Conservation (phyloP, 2,113 vertebrate species). For the Uropsilus gracilis region DNA sequence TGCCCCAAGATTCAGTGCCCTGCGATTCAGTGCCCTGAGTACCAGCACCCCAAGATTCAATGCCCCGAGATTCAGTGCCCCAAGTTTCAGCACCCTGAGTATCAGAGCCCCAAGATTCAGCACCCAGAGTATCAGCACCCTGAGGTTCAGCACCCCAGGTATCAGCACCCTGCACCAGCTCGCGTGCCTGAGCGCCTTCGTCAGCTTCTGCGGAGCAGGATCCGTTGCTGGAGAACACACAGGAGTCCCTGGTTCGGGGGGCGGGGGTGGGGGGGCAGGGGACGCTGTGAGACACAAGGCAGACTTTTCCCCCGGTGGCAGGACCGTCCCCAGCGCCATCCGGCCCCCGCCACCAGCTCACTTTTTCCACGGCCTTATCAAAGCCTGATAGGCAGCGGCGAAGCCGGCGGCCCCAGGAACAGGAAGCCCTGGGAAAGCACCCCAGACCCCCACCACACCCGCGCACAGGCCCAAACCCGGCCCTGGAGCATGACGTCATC, state of each 20-base stretch:
- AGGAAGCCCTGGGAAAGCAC: constrained; percentile 64
- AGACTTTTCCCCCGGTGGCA: constrained; percentile 79
- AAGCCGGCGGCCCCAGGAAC: constrained; percentile 60
- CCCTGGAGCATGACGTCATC: constrained; percentile 19
- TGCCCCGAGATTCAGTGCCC: too few relatives aligned
- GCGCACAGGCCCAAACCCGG: neutral
- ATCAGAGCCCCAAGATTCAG: too few relatives aligned
- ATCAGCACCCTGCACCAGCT: too few relatives aligned
- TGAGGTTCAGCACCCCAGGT: too few relatives aligned
- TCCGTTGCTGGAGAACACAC: constrained; percentile 82
- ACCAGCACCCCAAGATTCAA: too few relatives aligned
- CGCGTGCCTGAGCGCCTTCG: constrained; percentile 81
- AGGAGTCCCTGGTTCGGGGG: constrained; percentile 83
- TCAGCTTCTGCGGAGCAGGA: constrained; percentile 79
- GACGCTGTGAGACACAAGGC: constrained; percentile 74
- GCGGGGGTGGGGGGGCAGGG: accelerated
- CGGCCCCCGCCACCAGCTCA: constrained; percentile 60
- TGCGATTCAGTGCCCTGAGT: too few relatives aligned
- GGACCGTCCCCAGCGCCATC: constrained; percentile 76
- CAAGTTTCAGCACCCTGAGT: too few relatives aligned
- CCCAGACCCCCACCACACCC: neutral
- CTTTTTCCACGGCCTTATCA: constrained; percentile 84
- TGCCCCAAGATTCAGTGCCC: too few relatives aligned
- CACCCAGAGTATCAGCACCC: too few relatives aligned
- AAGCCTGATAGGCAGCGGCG: constrained; percentile 79